phyloP scores from a whole-genome alignment of 2,888 invertebrate genomes.

The Congeria kusceri region DNA sequence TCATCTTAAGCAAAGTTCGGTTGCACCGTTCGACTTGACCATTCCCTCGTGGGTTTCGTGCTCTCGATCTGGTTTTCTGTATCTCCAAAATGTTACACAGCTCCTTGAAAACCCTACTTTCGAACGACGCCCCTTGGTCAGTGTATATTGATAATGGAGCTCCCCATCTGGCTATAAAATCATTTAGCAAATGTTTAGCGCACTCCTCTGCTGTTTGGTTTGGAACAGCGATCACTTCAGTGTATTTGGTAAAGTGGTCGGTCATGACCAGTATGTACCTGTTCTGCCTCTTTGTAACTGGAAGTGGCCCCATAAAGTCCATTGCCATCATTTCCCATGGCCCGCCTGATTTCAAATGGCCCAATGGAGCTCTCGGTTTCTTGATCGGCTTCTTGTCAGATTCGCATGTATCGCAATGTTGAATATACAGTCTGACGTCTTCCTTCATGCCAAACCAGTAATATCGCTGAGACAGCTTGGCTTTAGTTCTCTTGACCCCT shows the following conservation, averaged over 20 bases:
- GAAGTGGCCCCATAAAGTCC: slow-evolving; percentile 18
- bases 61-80: slow-evolving; percentile 46
- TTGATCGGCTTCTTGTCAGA: slow-evolving; percentile 2
- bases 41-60: slow-evolving; percentile 42
- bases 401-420: not conserved
- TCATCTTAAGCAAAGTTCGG: slow-evolving; percentile 42
- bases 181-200: slow-evolving; percentile 18
- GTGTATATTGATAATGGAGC: slow-evolving; percentile 17
- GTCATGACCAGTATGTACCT: slow-evolving; percentile 7
- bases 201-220: slow-evolving; percentile 35
- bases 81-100: slow-evolving; percentile 26
- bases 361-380: not conserved
- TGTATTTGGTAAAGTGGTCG: slow-evolving; percentile 21
- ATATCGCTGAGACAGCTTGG: not conserved
- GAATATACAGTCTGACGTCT: not conserved
- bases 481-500: slow-evolving; percentile 8
- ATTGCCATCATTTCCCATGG: slow-evolving; percentile 28
- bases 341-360: slow-evolving; percentile 26
- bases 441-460: slow-evolving; percentile 9
- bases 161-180: slow-evolving; percentile 30
- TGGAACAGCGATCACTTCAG: slow-evolving; percentile 18
- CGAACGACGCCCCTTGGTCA: slow-evolving; percentile 38
- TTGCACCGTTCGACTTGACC: slow-evolving; percentile 49
- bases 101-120: slow-evolving; percentile 23
- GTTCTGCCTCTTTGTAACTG: slow-evolving; percentile 5